These are phyloP conservation scores for Falco naumanni DNA, from an alignment of 2,797 vertebrate species.

Conservation along the genomic window DNA sequence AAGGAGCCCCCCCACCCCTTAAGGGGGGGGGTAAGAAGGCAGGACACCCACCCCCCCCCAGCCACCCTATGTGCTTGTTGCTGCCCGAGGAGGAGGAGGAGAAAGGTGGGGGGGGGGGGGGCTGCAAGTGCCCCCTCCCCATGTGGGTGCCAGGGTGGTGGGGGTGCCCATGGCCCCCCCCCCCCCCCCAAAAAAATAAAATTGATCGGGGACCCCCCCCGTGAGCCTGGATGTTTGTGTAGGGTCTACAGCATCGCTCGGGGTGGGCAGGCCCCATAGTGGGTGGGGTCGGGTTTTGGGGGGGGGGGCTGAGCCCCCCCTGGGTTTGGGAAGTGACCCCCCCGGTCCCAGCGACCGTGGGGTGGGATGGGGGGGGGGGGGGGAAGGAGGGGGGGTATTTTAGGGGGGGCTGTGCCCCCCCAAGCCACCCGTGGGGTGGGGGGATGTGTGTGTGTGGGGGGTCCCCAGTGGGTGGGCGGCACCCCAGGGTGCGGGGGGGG, in stretches of 20 bases:
- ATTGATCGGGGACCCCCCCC: neutral
- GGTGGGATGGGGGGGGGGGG: neutral
- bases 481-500: neutral
- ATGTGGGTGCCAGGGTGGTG: neutral
- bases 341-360: neutral
- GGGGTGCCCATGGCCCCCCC: neutral
- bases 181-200: too few relatives aligned
- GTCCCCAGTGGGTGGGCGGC: neutral
- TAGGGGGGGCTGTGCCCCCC: neutral
- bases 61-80: too few relatives aligned
- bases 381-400: too few relatives aligned
- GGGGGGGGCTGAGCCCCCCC: neutral
- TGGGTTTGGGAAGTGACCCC: neutral
- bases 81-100: neutral
- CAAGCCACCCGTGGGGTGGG: neutral
- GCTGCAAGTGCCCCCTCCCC: too few relatives aligned
- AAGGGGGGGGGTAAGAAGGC: neutral
- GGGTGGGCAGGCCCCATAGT: neutral
- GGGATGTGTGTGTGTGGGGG: neutral
- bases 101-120: neutral
- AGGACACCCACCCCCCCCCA: neutral
- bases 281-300: neutral
- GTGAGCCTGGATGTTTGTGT: neutral
- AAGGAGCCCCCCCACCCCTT: neutral
- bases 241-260: neutral